Evolutionary conservation across 2,797 vertebrate genomes (phyloP).

Genomic region (Cheirogaleus major): DNA sequence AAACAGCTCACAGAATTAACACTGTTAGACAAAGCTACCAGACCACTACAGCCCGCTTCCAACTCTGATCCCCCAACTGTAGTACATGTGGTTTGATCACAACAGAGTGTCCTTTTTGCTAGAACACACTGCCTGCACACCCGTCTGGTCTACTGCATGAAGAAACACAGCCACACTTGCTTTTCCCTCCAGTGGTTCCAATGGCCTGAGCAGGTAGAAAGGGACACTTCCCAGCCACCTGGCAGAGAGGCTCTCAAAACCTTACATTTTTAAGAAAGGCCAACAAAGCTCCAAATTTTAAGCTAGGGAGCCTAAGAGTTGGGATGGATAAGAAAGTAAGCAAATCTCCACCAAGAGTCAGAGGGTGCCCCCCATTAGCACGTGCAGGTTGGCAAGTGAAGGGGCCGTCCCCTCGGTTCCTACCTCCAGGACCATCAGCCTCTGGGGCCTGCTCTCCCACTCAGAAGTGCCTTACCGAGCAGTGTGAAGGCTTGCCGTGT

Average conservation of each 20-base stretch:
- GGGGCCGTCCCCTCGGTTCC: fast-evolving
- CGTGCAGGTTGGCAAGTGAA: neutral
- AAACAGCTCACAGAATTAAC: neutral
- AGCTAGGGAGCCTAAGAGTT: neutral
- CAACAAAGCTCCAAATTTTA: neutral
- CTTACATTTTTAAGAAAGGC: neutral
- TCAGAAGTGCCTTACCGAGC: constrained; percentile 88
- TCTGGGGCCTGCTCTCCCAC: fast-evolving
- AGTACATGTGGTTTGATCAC: neutral
- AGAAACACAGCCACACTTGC: neutral
- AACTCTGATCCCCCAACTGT: neutral
- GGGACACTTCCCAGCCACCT: neutral
- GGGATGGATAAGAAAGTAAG: neutral
- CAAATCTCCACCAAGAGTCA: neutral
- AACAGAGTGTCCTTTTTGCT: neutral
- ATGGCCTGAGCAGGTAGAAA: neutral
- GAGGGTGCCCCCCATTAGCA: neutral
- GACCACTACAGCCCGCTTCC: neutral
- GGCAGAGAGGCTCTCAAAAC: neutral
- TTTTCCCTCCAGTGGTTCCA: neutral
- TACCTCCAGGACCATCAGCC: fast-evolving
- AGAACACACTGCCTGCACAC: neutral
- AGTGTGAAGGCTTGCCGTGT: constrained; percentile 92
- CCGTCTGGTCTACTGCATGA: neutral
- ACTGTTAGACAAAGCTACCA: neutral